Conservation (phyloP, 2,113 vertebrate genomes). For the Mobula hypostoma region DNA sequence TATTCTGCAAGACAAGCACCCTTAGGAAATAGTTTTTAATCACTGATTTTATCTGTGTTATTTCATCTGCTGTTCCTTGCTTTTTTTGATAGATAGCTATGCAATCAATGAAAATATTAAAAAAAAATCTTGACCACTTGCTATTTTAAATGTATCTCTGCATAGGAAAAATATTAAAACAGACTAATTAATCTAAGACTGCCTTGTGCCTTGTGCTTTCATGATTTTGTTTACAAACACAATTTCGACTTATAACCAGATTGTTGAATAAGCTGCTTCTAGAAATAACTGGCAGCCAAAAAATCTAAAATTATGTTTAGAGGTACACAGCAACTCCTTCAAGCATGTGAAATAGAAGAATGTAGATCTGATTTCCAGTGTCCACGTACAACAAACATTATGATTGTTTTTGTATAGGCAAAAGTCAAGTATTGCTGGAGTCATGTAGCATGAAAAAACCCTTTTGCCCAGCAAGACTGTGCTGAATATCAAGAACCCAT, state of each 20-base stretch:
- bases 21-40: background rate
- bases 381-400: background rate
- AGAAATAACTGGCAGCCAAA: background rate
- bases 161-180: background rate
- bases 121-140: background rate
- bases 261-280: background rate
- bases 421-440: background rate
- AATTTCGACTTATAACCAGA: background rate
- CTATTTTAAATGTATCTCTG: background rate
- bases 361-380: background rate
- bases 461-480: too few relatives aligned
- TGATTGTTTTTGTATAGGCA: background rate
- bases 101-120: background rate
- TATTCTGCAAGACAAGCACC: background rate
- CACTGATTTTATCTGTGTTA: background rate
- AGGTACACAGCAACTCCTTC: background rate
- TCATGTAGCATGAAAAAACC: too few relatives aligned
- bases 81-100: conserved; percentile 6
- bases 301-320: background rate
- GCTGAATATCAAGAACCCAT: too few relatives aligned
- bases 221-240: background rate
- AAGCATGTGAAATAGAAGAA: background rate
- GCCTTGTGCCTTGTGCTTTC: background rate
- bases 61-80: background rate
- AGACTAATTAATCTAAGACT: background rate